These are phyloP conservation scores for Malurus melanocephalus DNA, from an alignment of 2,113 vertebrate species.

Conservation along the genomic window DNA sequence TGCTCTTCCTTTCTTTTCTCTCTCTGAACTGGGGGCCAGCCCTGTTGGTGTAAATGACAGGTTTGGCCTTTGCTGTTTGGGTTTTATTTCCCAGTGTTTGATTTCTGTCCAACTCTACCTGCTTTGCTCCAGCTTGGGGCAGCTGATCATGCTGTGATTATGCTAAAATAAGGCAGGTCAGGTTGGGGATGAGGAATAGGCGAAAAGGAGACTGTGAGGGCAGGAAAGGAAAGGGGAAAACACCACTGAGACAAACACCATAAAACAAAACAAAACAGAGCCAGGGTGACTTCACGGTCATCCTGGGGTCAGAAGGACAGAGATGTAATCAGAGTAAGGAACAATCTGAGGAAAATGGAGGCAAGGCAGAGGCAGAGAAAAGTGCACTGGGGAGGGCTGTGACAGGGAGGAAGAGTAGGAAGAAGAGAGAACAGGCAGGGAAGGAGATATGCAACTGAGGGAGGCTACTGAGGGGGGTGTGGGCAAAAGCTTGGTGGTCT, in stretches of 20 bases:
- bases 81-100: rapidly evolving
- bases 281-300: not conserved
- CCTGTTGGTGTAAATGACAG: not conserved
- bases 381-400: not conserved
- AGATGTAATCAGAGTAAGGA: not conserved
- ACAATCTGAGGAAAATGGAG: not conserved
- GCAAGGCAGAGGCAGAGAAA: not conserved
- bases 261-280: not conserved
- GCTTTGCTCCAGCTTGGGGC: not conserved
- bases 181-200: not conserved
- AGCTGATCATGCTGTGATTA: not conserved
- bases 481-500: not conserved
- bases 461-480: rapidly evolving
- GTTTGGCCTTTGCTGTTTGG: not conserved
- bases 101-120: not conserved
- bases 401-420: not conserved
- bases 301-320: not conserved
- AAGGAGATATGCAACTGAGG: not conserved
- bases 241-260: not conserved
- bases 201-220: not conserved
- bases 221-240: not conserved
- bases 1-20: not conserved
- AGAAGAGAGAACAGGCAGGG: not conserved
- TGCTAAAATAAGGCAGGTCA: not conserved
- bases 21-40: not conserved